Base-by-base conservation (phyloP, 23 tunicate species). In the Oikopleura albicans region DNA sequence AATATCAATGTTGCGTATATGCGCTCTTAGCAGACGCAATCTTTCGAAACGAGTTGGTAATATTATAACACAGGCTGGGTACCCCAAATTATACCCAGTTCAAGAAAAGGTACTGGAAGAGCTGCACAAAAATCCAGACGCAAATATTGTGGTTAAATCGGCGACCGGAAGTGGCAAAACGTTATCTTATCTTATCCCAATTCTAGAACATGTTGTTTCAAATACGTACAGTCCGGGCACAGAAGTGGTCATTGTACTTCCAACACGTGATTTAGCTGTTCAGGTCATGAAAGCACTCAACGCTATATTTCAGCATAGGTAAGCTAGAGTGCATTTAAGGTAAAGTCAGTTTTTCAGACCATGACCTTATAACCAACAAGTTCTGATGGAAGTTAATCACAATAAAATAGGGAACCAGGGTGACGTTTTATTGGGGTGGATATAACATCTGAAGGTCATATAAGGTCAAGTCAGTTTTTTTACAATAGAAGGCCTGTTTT, bases 101-200 rank as follows among this genome's bases (percentile, higher is more conserved):
- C 79, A 71, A 71, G 31, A 71, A 71, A 16, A 2, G 4, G 36
- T 71, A 22, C 4, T 71, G 79, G 79, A 71, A 71, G 63, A 49
- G 22, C 63, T 49, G 16, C 22, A 12, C 22, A 12, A 8, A 8
- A 31, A 71, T 31, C 34, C 35, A 27, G 37, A 71, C 4, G 27
- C 79, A 16, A 71, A 71, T 71, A 16, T 71, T 27, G 4, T 71
- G 28, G 79, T 71, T 27, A 16, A 29, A 12, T 71, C 79, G 27
- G 34, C 79, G 35, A 71, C 79, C 31, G 79, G 79, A 12, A 12
- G 34, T 71, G 79, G 79, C 36, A 71, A 71, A 29, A 71, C 79
- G 2, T 29, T 71, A 4, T 34, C 79, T 27, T 71, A 22, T 71
- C 37, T 71, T 27, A 16, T 71, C 33, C 79, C 79, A 16, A 29